Evolutionary conservation across 2,797 vertebrate species (phyloP), one percentile per base, ranked within the genome.

Genomic region (Forpus xanthops): DNA sequence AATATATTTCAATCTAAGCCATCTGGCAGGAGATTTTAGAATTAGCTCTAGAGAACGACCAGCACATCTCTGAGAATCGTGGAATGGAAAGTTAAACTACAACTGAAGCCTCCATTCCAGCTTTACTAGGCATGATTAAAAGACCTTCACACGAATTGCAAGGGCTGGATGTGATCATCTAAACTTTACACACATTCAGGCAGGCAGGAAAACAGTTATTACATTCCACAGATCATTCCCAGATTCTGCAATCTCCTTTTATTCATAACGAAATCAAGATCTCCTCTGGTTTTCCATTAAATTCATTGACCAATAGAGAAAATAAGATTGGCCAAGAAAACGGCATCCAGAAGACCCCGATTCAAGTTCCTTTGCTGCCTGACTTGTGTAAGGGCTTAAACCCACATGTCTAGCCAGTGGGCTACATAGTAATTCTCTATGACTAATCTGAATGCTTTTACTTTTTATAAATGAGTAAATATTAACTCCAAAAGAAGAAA

Each of bases 1-100:
- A 96, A 90, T 88, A 88, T 93, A 93, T 95, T 95, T 94, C 92
- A 93, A 94, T 94, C 77, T 76, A 91, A 95, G 64, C 92, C 89
- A 97, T 94, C 89, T 89, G 93, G 83, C 83, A 96, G 73, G 45
- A 78, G 72, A 91, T 91, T 95, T 96, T 82, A 95, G 86, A 96
- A 85, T 74, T 85, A 87, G 28, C 70, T 93, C 53, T 87, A 47
- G 86, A 76, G 85, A 93, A 75, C 92, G 87, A 92, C 91, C 96
- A 87, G 17, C 1, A 23, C 8, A 61, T 66, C 56, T 92, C 75
- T 37, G 62, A 94, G 60, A 96, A 92, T 52, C 61, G 31, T 37
- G 53, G 81, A 87, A 94, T 5, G 60, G 80, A 45, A 96, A 84
- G 75, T 71, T 88, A 85, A 91, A 50, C 67, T 93, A 65, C 28